Evolutionary conservation across 2,113 vertebrate species (phyloP).

Genomic region (Bujurquina vittata): DNA sequence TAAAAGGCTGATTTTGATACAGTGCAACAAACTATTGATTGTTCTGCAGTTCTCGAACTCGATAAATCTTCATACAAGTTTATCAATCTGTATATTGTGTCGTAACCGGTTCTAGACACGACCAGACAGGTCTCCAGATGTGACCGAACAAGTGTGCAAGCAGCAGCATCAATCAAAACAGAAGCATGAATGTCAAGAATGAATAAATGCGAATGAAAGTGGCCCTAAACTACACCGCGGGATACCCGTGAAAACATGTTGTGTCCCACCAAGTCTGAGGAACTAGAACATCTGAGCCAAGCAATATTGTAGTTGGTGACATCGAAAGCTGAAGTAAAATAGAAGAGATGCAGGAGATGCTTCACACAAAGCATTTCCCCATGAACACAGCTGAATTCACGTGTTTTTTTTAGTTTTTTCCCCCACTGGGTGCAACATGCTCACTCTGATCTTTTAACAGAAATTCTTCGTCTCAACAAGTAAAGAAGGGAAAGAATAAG

Average conservation of each 20-base stretch:
- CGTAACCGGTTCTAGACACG: too few relatives aligned
- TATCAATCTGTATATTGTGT: too few relatives aligned
- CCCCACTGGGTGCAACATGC: too few relatives aligned
- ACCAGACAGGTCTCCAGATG: background rate
- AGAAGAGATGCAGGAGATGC: too few relatives aligned
- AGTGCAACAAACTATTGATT: background rate
- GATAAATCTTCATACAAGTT: background rate
- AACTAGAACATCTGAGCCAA: too few relatives aligned
- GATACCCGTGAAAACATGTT: background rate
- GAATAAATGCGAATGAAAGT: background rate
- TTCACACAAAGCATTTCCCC: too few relatives aligned
- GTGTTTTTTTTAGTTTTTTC: background rate
- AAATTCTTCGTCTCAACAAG: background rate
- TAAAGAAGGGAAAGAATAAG: background rate
- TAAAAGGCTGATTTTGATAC: background rate
- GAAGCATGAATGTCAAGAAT: background rate
- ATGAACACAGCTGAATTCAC: background rate
- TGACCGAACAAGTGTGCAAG: too few relatives aligned
- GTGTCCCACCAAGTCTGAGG: background rate
- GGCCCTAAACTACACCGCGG: background rate
- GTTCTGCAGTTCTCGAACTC: too few relatives aligned
- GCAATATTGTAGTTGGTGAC: too few relatives aligned
- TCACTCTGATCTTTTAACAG: conserved; percentile 20
- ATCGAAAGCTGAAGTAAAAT: background rate
- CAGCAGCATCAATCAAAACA: background rate